Conservation (phyloP, 2,113 vertebrate genomes). For the Rhabdomys dilectus region DNA sequence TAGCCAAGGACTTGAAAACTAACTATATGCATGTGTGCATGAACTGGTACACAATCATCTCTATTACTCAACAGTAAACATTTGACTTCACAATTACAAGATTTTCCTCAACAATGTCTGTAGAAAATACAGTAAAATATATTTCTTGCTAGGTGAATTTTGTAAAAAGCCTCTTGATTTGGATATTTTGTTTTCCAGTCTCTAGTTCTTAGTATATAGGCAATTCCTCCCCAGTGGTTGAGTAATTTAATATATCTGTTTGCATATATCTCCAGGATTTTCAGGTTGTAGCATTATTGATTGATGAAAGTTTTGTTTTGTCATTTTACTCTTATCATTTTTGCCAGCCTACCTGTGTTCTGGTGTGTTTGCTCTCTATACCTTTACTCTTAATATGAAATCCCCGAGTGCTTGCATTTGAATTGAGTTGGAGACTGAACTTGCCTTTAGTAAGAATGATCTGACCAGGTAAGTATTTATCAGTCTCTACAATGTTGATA, state of each 20-base stretch:
- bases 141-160: neutral
- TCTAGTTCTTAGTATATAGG: neutral
- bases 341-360: neutral
- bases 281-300: neutral
- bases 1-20: neutral
- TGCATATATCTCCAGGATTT: neutral
- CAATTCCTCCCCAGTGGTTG: neutral
- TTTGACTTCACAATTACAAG: neutral
- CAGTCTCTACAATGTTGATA: neutral
- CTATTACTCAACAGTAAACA: neutral
- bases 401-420: neutral
- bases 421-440: neutral
- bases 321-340: neutral
- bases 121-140: neutral
- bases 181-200: neutral
- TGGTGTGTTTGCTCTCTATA: neutral
- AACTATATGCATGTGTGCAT: neutral
- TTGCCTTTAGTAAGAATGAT: neutral
- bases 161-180: neutral
- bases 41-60: neutral
- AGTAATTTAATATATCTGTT: neutral
- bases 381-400: neutral
- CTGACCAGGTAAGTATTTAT: neutral
- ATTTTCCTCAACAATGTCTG: neutral
- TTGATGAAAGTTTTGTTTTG: neutral